Conservation (phyloP, 1,140 invertebrate species). For the Drosophila takahashii region DNA sequence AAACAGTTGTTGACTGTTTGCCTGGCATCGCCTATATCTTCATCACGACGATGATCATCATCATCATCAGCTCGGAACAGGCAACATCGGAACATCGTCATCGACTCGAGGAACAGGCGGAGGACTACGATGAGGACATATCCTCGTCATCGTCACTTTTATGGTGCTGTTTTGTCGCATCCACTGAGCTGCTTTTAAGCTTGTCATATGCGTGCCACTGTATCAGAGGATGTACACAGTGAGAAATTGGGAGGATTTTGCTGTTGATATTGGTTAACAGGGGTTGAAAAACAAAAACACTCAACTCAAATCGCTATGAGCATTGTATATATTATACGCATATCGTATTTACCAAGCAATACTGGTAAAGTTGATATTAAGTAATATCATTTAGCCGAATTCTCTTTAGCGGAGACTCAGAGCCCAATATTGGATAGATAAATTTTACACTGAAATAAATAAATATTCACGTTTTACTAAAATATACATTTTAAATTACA, state of each 20-base stretch:
- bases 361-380: too few species aligned
- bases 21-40: conserved; percentile 38
- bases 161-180: conserved; percentile 63
- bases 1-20: conserved; percentile 55
- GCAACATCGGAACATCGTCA: conserved; percentile 11
- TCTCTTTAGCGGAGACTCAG: too few species aligned
- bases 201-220: conserved; percentile 42
- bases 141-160: conserved; percentile 44
- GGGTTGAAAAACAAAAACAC: too few species aligned
- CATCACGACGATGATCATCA: conserved; percentile 18
- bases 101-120: conserved; percentile 4
- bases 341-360: too few species aligned
- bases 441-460: neutral
- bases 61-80: conserved; percentile 12
- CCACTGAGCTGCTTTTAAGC: conserved; percentile 40
- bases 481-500: too few species aligned
- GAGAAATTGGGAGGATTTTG: neutral
- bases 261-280: too few species aligned
- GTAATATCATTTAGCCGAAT: too few species aligned
- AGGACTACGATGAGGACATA: conserved; percentile 4
- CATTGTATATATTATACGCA: too few species aligned
- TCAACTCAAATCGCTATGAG: too few species aligned
- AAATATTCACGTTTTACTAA: too few species aligned
- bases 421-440: neutral
- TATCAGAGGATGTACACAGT: conserved; percentile 1